phyloP scores from a whole-genome alignment of 2,797 vertebrate species.

The Hafferia zeledoni region DNA sequence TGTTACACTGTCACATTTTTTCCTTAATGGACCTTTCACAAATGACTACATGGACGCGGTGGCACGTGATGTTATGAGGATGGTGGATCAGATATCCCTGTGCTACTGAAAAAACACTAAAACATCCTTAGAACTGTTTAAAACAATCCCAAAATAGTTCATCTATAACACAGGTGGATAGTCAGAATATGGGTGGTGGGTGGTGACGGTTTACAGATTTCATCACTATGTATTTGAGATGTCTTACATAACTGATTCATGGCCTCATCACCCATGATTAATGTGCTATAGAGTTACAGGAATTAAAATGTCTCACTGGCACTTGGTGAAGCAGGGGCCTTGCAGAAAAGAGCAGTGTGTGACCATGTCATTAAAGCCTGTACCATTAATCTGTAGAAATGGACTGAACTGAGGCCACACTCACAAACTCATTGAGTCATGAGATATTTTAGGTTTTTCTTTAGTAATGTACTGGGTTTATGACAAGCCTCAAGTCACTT shows the following conservation, averaged over 20 bases:
- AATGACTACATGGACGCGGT: neutral
- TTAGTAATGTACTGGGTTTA: neutral
- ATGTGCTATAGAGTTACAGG: constrained; percentile 26
- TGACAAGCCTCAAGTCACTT: neutral
- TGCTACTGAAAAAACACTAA: neutral
- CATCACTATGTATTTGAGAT: neutral
- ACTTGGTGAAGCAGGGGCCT: neutral
- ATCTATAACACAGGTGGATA: neutral
- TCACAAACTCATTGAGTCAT: neutral
- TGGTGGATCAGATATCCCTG: neutral
- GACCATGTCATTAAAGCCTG: neutral
- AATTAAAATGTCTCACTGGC: neutral
- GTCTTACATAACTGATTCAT: constrained; percentile 11
- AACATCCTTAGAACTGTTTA: neutral
- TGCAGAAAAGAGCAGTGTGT: neutral
- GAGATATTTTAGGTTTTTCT: neutral
- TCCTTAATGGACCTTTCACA: neutral
- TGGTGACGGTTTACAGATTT: neutral
- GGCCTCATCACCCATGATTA: constrained; percentile 31
- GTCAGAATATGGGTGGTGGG: neutral
- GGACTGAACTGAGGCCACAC: neutral
- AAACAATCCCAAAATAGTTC: neutral
- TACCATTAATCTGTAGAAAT: neutral
- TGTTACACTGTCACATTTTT: neutral
- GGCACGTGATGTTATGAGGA: neutral